Percentiles rank a stretch among this genome's conserved stretches.
phyloP scores from a whole-genome alignment of 2,113 vertebrate species.

The Heteronetta atricapilla region DNA sequence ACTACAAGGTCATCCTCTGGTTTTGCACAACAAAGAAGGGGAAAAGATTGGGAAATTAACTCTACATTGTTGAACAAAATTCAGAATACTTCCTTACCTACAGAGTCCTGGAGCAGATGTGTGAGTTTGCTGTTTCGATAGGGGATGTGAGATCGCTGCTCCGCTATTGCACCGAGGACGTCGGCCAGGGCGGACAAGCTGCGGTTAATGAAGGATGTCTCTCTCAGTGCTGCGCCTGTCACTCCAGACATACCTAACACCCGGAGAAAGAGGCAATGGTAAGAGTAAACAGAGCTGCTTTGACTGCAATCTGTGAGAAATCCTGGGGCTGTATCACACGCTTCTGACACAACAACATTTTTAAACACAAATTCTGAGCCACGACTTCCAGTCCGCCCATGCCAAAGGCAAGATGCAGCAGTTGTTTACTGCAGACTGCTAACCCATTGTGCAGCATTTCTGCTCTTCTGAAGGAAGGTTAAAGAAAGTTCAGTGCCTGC shows the following conservation, averaged over 20 bases:
- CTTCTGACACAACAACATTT: neutral
- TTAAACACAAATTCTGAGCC: neutral
- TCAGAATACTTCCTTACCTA: conserved; percentile 68
- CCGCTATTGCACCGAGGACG: conserved; percentile 83
- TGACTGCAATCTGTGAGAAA: neutral
- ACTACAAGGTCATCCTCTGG: neutral
- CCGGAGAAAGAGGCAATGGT: neutral
- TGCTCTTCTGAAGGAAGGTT: neutral
- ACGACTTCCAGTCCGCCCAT: neutral
- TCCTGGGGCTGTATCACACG: neutral
- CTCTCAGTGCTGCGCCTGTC: conserved; percentile 78
- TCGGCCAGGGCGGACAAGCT: conserved; percentile 86
- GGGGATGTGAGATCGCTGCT: conserved; percentile 80
- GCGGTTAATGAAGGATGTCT: conserved; percentile 84
- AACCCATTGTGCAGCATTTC: neutral
- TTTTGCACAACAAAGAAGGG: neutral
- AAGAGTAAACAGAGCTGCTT: neutral
- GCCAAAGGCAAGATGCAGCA: neutral
- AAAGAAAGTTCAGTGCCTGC: neutral
- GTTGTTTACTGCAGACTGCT: neutral
- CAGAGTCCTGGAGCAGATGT: conserved; percentile 82
- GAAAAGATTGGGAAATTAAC: neutral
- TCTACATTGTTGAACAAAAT: neutral
- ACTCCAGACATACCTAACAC: conserved; percentile 81
- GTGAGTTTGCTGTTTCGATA: conserved; percentile 91